Evolutionary conservation across 2,888 invertebrate species (phyloP).

Genomic region (Odontocerum albicorne): DNA sequence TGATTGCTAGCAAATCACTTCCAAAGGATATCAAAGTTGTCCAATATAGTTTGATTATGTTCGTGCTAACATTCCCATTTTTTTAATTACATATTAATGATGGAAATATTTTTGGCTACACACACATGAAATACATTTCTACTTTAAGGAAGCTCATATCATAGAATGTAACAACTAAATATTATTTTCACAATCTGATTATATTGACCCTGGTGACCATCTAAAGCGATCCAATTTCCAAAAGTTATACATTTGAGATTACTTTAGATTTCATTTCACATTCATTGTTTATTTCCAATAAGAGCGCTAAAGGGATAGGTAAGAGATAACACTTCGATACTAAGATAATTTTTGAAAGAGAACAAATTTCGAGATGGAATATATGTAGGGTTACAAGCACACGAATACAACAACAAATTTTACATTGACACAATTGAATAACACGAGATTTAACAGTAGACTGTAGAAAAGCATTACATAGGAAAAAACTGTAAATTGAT

Average conservation of each 20-base stretch:
- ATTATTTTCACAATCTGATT: constrained; percentile 36
- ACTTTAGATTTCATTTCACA: constrained; percentile 15
- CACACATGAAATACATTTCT: constrained; percentile 28
- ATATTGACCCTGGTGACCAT: constrained; percentile 37
- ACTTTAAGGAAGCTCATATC: constrained; percentile 37
- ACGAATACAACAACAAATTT: constrained; percentile 16
- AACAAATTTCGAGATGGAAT: no score
- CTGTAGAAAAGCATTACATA: constrained; percentile 25
- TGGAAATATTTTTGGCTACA: no score
- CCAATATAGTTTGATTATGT: no score
- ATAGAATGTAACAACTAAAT: constrained; percentile 35
- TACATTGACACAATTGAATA: constrained; percentile 24
- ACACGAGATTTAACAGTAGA: constrained; percentile 16
- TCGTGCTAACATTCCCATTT: no score
- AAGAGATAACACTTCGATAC: no score
- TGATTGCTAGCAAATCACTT: no score
- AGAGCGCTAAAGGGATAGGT: no score
- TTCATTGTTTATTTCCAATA: no score
- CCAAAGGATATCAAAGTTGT: no score
- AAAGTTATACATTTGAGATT: constrained; percentile 16
- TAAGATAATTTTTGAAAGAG: constrained; percentile 18
- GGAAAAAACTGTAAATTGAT: not conserved
- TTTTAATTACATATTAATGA: no score
- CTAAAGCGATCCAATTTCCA: constrained; percentile 32
- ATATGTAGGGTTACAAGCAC: constrained; percentile 20